Conservation (phyloP, 64 coral and sea anemone species). For the Pocillopora verrucosa region DNA sequence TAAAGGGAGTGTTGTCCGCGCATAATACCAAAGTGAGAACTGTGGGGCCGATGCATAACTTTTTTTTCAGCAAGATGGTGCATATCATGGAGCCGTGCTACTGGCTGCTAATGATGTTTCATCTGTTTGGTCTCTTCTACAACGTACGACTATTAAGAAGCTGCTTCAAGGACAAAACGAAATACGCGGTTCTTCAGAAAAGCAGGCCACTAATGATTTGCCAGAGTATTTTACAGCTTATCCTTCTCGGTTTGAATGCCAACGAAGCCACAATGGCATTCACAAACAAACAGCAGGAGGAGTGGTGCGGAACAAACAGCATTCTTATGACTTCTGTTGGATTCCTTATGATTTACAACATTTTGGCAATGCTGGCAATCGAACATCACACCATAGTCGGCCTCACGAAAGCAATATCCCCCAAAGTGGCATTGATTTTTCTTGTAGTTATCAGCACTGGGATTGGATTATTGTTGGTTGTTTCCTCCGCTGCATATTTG, state of each 20-base stretch:
- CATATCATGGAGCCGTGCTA: background rate
- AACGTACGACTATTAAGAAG: background rate
- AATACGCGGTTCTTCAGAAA: background rate
- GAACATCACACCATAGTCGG: conserved; percentile 1
- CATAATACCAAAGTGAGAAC: background rate
- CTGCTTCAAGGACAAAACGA: background rate
- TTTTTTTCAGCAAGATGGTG: background rate
- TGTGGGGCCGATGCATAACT: background rate
- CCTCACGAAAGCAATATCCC: background rate
- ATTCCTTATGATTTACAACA: background rate
- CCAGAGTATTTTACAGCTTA: background rate
- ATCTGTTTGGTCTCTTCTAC: background rate
- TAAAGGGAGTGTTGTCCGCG: background rate
- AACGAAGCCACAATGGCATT: background rate
- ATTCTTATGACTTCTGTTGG: background rate
- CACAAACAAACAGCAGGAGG: background rate
- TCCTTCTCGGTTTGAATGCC: background rate
- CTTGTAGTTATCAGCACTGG: background rate
- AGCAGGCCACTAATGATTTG: background rate
- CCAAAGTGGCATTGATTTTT: background rate
- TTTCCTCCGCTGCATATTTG: background rate
- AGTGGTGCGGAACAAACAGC: background rate
- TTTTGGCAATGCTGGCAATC: background rate
- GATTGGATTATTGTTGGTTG: background rate
- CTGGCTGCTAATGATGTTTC: background rate